Evolutionary conservation across 2,888 invertebrate species (phyloP).

Genomic region (Netelia fuscicornis): DNA sequence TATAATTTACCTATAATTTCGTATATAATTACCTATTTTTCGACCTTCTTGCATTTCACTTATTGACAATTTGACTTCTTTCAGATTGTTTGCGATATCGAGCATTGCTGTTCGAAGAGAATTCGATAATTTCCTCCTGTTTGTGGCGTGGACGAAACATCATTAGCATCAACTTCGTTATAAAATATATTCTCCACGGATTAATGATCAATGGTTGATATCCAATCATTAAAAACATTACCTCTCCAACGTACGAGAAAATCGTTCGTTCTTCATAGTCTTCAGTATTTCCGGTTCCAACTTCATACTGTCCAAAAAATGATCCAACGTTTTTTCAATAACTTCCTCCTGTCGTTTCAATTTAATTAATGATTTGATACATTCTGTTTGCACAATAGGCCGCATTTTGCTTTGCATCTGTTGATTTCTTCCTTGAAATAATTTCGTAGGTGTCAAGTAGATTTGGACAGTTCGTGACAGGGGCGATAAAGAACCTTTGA

Average conservation of each 20-base stretch:
- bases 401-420: slow-evolving; percentile 48
- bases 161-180: slow-evolving; percentile 30
- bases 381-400: slow-evolving; percentile 70
- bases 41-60: slow-evolving; percentile 71
- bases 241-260: slow-evolving; percentile 73
- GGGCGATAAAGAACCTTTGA: neutral
- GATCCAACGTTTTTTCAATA: slow-evolving; percentile 77
- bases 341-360: slow-evolving; percentile 79
- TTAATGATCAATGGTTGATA: neutral
- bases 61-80: slow-evolving; percentile 70
- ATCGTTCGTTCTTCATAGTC: slow-evolving; percentile 72
- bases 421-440: neutral
- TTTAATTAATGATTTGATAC: slow-evolving; percentile 74
- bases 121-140: slow-evolving; percentile 56
- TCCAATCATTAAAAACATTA: slow-evolving; percentile 59
- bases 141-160: neutral
- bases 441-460: neutral
- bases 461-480: neutral
- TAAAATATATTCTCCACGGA: neutral
- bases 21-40: slow-evolving; percentile 78
- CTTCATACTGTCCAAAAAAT: slow-evolving; percentile 76
- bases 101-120: slow-evolving; percentile 66
- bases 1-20: too few relatives aligned
- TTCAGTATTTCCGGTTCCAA: slow-evolving; percentile 73
- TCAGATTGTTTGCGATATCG: slow-evolving; percentile 73